A percentile compares a stretch with the other conserved stretches of the same genome.
Evolutionary conservation across 2,113 vertebrate genomes (phyloP).

Genomic region (Oceanites oceanicus): DNA sequence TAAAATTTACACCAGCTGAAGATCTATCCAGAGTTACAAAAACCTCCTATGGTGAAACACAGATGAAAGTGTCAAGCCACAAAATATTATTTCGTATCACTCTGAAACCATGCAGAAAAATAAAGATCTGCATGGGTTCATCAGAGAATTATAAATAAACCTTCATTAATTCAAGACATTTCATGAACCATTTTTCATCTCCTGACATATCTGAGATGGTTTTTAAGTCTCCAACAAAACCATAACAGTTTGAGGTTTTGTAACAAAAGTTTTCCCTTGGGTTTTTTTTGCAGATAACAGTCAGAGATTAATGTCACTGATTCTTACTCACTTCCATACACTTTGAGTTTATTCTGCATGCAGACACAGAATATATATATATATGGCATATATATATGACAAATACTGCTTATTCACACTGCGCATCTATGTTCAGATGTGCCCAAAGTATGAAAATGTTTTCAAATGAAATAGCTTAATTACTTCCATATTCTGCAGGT

Average conservation of each 20-base stretch:
- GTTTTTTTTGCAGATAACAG: neutral
- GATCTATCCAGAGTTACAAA: neutral
- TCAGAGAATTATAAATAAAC: neutral
- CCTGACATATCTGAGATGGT: neutral
- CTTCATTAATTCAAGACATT: neutral
- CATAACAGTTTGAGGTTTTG: neutral
- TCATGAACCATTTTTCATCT: neutral
- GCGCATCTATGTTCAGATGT: neutral
- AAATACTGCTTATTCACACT: neutral
- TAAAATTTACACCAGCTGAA: slow-evolving; percentile 29
- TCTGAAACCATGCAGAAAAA: slow-evolving; percentile 7
- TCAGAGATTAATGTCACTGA: neutral
- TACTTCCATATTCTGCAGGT: neutral
- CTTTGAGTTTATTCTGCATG: neutral
- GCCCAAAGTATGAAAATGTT: neutral
- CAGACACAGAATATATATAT: neutral
- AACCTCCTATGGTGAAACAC: slow-evolving; percentile 10
- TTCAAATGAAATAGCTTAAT: slow-evolving; percentile 25
- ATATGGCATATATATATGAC: neutral
- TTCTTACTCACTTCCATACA: neutral
- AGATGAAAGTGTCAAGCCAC: slow-evolving; percentile 16
- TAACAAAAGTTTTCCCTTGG: neutral
- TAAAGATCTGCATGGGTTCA: neutral
- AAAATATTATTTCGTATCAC: neutral
- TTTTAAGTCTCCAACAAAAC: neutral